Conservation (phyloP, 2,888 invertebrate genomes). For the Tromatobia lineatoria region DNA sequence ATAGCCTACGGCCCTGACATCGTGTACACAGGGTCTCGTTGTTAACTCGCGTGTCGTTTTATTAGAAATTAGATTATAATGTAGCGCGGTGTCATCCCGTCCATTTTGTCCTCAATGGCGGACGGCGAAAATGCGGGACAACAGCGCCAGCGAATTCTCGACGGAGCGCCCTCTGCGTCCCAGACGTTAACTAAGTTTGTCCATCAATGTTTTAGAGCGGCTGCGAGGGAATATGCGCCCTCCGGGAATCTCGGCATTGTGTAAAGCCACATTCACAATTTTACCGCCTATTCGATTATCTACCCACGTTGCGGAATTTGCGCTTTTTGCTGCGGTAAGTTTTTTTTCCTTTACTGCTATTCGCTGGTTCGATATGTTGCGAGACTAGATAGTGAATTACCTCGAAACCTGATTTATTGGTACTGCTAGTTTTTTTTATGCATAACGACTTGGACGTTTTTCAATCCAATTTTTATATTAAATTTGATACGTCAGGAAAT, state of each 20-base stretch:
- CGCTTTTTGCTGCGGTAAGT: background rate
- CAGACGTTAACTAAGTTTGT: conserved; percentile 50
- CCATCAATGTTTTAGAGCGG: conserved; percentile 45
- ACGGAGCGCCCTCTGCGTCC: background rate
- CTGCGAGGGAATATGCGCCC: background rate
- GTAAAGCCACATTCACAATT: background rate
- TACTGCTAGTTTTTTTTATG: too few species aligned
- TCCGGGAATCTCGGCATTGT: conserved; percentile 7
- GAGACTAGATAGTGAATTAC: background rate
- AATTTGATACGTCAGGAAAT: too few species aligned
- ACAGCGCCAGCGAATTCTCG: background rate
- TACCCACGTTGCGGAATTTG: background rate
- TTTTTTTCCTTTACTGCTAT: background rate
- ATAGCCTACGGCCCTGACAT: conserved; percentile 71
- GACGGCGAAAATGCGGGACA: background rate
- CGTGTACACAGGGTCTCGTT: conserved; percentile 38
- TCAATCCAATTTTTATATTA: too few species aligned
- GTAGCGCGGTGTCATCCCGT: conserved; percentile 23
- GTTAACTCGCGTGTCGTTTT: conserved; percentile 44
- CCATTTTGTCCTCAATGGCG: conserved; percentile 22
- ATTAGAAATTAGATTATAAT: conserved; percentile 25
- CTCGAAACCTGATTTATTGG: too few species aligned
- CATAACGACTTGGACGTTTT: too few species aligned
- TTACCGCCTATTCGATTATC: conserved; percentile 18
- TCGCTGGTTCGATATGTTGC: background rate